These are phyloP conservation scores for Pelvicachromis taeniatus DNA, from an alignment of 2,113 vertebrate genomes.

Conservation along the genomic window DNA sequence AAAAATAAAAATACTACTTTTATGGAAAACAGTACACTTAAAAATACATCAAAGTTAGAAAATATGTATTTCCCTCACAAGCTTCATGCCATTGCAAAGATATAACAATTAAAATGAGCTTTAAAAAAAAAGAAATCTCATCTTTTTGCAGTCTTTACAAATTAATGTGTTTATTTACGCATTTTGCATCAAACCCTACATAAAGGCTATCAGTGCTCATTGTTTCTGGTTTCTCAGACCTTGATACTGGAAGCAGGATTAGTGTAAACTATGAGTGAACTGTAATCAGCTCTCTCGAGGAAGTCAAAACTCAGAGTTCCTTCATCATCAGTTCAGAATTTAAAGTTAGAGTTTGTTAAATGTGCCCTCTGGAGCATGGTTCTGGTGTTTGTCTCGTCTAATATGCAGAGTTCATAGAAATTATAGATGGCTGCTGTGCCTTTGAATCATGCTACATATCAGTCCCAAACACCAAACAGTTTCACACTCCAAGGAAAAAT, in stretches of 20 bases:
- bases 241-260: too few species aligned
- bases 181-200: too few species aligned
- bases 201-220: too few species aligned
- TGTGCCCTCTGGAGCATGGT: neutral
- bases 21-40: neutral
- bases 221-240: too few species aligned
- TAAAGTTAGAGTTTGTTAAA: neutral
- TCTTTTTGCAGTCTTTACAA: too few species aligned
- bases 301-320: neutral
- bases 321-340: neutral
- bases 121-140: neutral
- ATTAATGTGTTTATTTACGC: too few species aligned
- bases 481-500: neutral
- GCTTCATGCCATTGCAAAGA: neutral
- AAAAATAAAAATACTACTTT: neutral
- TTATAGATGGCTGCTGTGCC: neutral
- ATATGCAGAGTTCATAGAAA: neutral
- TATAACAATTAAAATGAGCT: neutral
- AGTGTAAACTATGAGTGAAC: too few species aligned
- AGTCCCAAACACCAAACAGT: accelerated
- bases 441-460: neutral
- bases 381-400: neutral
- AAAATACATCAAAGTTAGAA: neutral
- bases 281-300: neutral
- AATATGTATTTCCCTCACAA: neutral